Evolutionary conservation across 2,888 invertebrate genomes (phyloP), one percentile per base, ranked within the genome.

Genomic region (Papilio elwesi): DNA sequence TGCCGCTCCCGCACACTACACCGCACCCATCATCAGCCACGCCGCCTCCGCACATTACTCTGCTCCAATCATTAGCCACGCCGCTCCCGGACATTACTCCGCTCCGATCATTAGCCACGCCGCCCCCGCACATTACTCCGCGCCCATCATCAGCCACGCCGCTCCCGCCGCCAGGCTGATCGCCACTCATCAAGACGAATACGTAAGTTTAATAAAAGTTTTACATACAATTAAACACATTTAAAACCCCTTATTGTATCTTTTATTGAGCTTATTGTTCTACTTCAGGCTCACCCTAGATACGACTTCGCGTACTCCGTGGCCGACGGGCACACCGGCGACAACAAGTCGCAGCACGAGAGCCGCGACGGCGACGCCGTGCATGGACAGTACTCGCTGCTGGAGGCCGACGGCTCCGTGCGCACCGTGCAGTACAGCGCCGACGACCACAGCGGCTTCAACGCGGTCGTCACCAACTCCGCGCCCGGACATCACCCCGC

Each of bases 231-330:
- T 6, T 15, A 15, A 57, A 11, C 15, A 13, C 43, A 43, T 9
- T 43, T 43, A 6, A 15, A 15, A 9, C 26, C 43, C 43, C 26
- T 26, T 2, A 26, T 26, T n/a, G 43, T 26, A 36, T 57, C 13
- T 6, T 3, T 7, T 59, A 13, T 38, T 26, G 12, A 53, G 8
- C 15, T 57, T 52, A 55, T 55, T 26, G n/a, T 76, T 70, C 15
- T 69, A 57, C 36, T 77, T 43, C 43, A 94, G 94, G 87, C 94
- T 15, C 91, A 94, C 83, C 94, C 94, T 70, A 92, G 93, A 81
- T 95, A 95, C 85, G 90, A 94, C 69, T 94, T 90, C 87, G 89
- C 93, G n/a, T 95, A 94, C 84, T 94, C 94, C 12, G 94, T 94
- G 26, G 90, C 94, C 74, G 95, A 95, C 77, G 90, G 90, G n/a